Evolutionary conservation across 1,140 invertebrate species (phyloP), one percentile per base, ranked within the genome.

Genomic region (Drosophila hydei): DNA sequence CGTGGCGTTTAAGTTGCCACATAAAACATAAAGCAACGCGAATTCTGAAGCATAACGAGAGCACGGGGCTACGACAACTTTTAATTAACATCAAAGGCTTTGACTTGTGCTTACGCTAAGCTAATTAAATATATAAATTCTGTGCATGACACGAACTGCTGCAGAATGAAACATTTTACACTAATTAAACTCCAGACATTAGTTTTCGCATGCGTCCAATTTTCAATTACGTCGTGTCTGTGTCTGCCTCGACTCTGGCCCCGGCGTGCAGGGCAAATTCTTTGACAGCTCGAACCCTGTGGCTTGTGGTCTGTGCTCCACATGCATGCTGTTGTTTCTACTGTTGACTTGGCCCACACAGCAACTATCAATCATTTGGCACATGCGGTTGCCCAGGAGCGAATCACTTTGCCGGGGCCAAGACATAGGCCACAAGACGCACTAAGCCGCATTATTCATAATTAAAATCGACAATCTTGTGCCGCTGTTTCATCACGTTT

Each of bases 401-500:
- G 62, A 56, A 14, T 21, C 52, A 43, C 18, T 43, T 36, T 40
- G 47, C 47, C 27, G 27, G 68, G 43, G 7, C 11, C 16, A 19
- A 30, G 30, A 27, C 8, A 19, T 16, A 45, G 47, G 25, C 14
- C 48, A 54, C 18, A 43, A 48, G 25, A 27, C 38, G 36, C 19
- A 27, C 23, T 23, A 36, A 27, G 25, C 63, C 25, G 40, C 81
- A 88, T 78, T 81, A 88, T 87, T 87, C 71, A 85, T 85, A 81
- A 87, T 87, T 85, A 87, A 85, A 81, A 81, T 81, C 73, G 75
- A 85, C 74, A 72, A 87, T 67, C 75, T 77, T 70, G 19, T 21
- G 50, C 47, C n/a, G 11, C 19, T 62, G 12, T 8, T 19, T 42
- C 23, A 40, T 36, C 45, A 11, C n/a, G 55, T 14, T 47, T 45